Evolutionary conservation across 2,888 invertebrate genomes (phyloP).

Genomic region (Acheta domesticus): DNA sequence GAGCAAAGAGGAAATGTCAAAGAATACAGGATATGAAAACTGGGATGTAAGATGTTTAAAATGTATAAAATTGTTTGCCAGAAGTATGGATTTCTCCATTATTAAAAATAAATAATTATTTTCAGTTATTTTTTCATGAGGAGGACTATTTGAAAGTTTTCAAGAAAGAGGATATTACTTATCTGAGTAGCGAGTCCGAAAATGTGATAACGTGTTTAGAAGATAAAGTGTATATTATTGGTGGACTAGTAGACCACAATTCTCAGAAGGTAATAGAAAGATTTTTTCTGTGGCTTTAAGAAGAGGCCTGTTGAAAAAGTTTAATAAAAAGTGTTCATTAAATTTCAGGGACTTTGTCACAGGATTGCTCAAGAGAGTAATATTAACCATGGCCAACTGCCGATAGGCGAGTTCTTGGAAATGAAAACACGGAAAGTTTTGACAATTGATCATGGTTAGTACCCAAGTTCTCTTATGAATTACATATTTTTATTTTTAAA

Average conservation of each 20-base stretch:
- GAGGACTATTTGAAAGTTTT: slow-evolving; percentile 66
- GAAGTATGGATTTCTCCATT: not conserved
- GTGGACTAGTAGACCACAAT: slow-evolving; percentile 97
- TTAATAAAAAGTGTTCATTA: slow-evolving; percentile 20
- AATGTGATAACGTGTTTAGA: slow-evolving; percentile 74
- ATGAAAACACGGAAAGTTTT: slow-evolving; percentile 92
- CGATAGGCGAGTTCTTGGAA: slow-evolving; percentile 82
- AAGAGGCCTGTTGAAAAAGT: too few species aligned
- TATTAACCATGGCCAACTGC: slow-evolving; percentile 78
- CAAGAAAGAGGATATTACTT: slow-evolving; percentile 74
- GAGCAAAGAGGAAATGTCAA: slow-evolving; percentile 68
- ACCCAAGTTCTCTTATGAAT: too few species aligned
- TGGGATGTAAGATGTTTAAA: slow-evolving; percentile 74
- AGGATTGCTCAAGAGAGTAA: slow-evolving; percentile 74
- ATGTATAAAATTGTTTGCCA: not conserved
- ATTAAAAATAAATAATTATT: slow-evolving; percentile 30
- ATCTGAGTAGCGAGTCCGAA: slow-evolving; percentile 93
- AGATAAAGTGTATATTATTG: slow-evolving; percentile 86
- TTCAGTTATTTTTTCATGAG: slow-evolving; percentile 64
- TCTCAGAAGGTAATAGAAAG: slow-evolving; percentile 68
- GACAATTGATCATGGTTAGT: slow-evolving; percentile 88
- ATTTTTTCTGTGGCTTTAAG: not conserved
- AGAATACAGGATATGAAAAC: slow-evolving; percentile 82
- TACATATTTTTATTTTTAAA: too few species aligned
- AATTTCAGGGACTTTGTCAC: slow-evolving; percentile 73